Evolutionary conservation across 2,113 vertebrate species (phyloP).

Genomic region (Pygathrix nemaeus): DNA sequence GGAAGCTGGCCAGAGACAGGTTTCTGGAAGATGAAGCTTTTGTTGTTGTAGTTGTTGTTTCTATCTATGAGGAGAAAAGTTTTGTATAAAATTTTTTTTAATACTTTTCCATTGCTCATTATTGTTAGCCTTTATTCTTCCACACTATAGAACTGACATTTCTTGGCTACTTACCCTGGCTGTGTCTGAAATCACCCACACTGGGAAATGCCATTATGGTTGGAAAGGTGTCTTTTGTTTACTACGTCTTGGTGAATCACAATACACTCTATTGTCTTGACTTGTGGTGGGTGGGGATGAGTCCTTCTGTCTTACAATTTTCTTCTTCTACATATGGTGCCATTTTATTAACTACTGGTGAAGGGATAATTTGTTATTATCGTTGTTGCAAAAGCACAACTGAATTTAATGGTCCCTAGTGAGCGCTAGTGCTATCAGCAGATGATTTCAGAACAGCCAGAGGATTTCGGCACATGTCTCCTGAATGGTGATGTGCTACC

Average conservation of each 20-base stretch:
- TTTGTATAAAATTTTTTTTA: background rate
- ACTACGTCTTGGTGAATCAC: background rate
- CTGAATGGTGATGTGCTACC: background rate
- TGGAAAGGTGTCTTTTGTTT: background rate
- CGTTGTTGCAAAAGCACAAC: background rate
- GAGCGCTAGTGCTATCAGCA: background rate
- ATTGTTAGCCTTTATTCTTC: background rate
- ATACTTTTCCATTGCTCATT: background rate
- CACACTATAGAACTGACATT: background rate
- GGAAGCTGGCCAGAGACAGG: background rate
- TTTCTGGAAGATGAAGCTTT: background rate
- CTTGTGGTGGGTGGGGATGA: background rate
- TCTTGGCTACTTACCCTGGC: background rate
- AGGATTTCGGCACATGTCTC: background rate
- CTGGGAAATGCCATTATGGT: background rate
- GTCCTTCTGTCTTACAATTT: background rate
- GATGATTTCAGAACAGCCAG: background rate
- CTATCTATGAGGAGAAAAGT: background rate
- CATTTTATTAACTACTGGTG: background rate
- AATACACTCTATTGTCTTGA: background rate
- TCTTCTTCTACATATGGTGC: background rate
- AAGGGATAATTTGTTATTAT: background rate
- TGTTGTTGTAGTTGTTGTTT: background rate
- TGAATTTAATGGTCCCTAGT: background rate
- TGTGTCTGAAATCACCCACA: background rate